A percentile compares a stretch with the other conserved stretches of the same genome.
Conservation (phyloP, 2,888 invertebrate genomes). For the Blera fallax region DNA sequence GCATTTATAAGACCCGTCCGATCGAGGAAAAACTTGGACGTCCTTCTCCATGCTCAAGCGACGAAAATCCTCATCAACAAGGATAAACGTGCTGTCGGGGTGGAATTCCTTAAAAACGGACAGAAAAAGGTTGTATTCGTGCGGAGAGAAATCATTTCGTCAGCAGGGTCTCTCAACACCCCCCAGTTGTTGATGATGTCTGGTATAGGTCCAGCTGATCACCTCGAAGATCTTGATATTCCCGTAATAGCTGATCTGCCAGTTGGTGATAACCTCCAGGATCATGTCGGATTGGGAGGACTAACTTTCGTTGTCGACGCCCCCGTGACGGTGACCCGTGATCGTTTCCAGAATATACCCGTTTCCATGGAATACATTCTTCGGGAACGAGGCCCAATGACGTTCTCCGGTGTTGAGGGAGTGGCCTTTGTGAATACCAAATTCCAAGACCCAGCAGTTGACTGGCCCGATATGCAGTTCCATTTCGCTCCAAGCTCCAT, state of each 20-base stretch:
- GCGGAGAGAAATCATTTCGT: slow-evolving; percentile 90
- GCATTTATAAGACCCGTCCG: slow-evolving; percentile 92
- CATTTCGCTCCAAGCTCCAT: slow-evolving; percentile 93
- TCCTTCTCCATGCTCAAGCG: slow-evolving; percentile 90
- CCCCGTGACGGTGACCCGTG: slow-evolving; percentile 89
- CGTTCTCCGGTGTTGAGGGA: slow-evolving; percentile 92
- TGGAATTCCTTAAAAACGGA: slow-evolving; percentile 88
- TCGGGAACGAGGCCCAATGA: slow-evolving; percentile 92
- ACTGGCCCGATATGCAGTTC: slow-evolving; percentile 93
- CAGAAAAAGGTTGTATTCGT: slow-evolving; percentile 87
- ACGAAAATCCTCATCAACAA: slow-evolving; percentile 88
- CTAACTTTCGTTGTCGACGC: slow-evolving; percentile 91
- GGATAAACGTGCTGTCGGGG: slow-evolving; percentile 88
- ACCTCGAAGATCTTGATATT: slow-evolving; percentile 87
- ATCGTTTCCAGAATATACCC: slow-evolving; percentile 88
- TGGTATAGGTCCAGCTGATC: slow-evolving; percentile 92
- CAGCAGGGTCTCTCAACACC: slow-evolving; percentile 93
- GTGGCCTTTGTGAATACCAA: slow-evolving; percentile 93
- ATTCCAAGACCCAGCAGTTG: slow-evolving; percentile 89
- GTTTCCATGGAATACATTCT: slow-evolving; percentile 92
- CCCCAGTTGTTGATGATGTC: slow-evolving; percentile 96
- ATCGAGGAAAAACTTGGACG: slow-evolving; percentile 89
- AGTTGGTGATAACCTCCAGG: slow-evolving; percentile 93
- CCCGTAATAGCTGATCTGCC: slow-evolving; percentile 89
- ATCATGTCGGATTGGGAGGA: slow-evolving; percentile 93